These are phyloP conservation scores for Chrysomela aeneicollis DNA, from an alignment of 2,888 invertebrate genomes.

Conservation along the genomic window DNA sequence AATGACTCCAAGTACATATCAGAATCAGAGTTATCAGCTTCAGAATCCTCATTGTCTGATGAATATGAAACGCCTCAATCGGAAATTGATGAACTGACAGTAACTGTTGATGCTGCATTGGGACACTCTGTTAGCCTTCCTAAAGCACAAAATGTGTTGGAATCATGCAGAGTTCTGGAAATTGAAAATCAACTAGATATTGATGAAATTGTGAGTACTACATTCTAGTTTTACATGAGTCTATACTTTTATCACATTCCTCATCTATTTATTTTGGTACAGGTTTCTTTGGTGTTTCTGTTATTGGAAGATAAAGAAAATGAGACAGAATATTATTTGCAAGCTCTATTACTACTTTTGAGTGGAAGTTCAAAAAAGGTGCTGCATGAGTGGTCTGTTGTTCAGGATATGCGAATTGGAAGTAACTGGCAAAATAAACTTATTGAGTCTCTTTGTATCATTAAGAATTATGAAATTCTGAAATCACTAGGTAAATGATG, in stretches of 20 bases:
- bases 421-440: constrained; percentile 61
- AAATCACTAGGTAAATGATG: constrained; percentile 37
- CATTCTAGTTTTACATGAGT: too few species aligned
- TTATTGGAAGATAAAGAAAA: constrained; percentile 13
- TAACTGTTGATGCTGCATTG: constrained; percentile 37
- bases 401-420: constrained; percentile 42
- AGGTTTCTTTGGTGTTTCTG: constrained; percentile 51
- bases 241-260: constrained; percentile 10
- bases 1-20: constrained; percentile 8
- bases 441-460: constrained; percentile 65
- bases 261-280: constrained; percentile 29
- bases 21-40: constrained; percentile 6
- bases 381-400: constrained; percentile 51
- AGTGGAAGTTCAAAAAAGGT: constrained; percentile 33
- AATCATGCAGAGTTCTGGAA: constrained; percentile 53
- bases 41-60: constrained; percentile 2
- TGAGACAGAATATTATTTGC: constrained; percentile 17
- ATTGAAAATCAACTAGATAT: constrained; percentile 62
- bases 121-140: constrained; percentile 21
- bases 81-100: not conserved
- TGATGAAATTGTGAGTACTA: constrained; percentile 61
- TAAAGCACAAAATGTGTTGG: constrained; percentile 29
- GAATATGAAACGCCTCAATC: not conserved
- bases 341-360: constrained; percentile 17
- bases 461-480: constrained; percentile 58